These are phyloP conservation scores for Ecliptopera silaceata DNA, from an alignment of 2,888 invertebrate genomes.

Conservation along the genomic window DNA sequence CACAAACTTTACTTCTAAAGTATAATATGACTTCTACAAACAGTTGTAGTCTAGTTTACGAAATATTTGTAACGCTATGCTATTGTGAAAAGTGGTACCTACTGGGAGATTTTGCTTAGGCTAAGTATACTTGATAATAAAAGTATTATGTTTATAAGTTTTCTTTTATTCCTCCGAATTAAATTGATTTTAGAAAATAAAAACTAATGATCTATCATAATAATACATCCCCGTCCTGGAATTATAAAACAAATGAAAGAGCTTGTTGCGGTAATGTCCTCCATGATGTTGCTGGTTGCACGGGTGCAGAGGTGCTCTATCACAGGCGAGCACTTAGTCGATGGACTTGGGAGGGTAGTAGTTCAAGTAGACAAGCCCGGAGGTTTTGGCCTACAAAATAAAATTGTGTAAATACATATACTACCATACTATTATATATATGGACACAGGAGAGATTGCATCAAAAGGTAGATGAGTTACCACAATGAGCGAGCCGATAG, in stretches of 20 bases:
- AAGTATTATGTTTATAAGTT: constrained; percentile 14
- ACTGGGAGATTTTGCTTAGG: not conserved
- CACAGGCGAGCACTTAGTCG: constrained; percentile 61
- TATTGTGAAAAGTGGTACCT: too few relatives aligned
- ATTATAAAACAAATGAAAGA: constrained; percentile 5
- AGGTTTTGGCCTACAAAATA: constrained; percentile 80
- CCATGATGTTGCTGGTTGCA: constrained; percentile 3
- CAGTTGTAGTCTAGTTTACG: too few relatives aligned
- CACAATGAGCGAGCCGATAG: constrained; percentile 70
- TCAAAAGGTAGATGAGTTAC: too few relatives aligned
- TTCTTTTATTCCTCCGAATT: constrained; percentile 23
- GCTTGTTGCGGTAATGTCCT: not conserved
- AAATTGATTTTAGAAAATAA: constrained; percentile 13
- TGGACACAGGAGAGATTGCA: too few relatives aligned
- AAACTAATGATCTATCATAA: constrained; percentile 18
- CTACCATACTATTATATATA: too few relatives aligned
- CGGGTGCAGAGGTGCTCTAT: constrained; percentile 4
- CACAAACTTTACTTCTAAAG: too few relatives aligned
- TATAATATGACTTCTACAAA: too few relatives aligned
- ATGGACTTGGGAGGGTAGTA: constrained; percentile 83
- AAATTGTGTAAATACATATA: too few relatives aligned
- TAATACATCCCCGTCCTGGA: constrained; percentile 18
- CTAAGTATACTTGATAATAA: not conserved
- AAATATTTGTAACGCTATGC: too few relatives aligned
- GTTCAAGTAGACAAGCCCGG: constrained; percentile 85